Conservation (phyloP, 2,113 vertebrate genomes). For the Osmerus mordax region DNA sequence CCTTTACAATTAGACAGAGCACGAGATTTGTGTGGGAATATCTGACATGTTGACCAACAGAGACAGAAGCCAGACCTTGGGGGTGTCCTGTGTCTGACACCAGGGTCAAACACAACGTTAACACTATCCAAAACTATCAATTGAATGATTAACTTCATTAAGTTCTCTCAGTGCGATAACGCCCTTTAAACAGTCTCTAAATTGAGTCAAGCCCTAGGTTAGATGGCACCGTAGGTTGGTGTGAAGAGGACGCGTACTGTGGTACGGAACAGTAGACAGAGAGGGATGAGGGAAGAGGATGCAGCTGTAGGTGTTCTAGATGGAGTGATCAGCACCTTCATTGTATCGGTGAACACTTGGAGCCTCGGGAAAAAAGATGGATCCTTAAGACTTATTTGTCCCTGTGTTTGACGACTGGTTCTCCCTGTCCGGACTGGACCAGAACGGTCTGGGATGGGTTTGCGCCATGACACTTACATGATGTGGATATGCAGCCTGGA, state of each 20-base stretch:
- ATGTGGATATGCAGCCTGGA: no score
- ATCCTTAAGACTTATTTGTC: not conserved
- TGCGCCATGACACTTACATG: no score
- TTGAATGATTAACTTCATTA: no score
- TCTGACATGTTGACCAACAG: conserved; percentile 28
- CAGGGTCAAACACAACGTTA: no score
- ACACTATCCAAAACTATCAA: no score
- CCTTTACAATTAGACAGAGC: conserved; percentile 47
- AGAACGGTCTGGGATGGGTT: no score
- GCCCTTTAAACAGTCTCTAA: no score
- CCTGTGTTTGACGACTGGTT: not conserved
- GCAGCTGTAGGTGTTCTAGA: conserved; percentile 44
- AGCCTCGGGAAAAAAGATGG: conserved; percentile 28
- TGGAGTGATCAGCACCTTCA: conserved; percentile 10
- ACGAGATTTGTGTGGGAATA: conserved; percentile 34
- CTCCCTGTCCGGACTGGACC: no score
- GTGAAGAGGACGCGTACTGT: no score
- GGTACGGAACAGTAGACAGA: not conserved
- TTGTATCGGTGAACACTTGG: conserved; percentile 38
- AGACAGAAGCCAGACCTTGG: conserved; percentile 17
- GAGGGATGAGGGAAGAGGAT: not conserved
- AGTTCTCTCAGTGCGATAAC: no score
- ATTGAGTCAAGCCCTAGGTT: no score
- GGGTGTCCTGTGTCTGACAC: not conserved
- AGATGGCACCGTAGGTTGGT: no score